phyloP scores from a whole-genome alignment of 1,140 invertebrate species.

The Aradophagus sp. region DNA sequence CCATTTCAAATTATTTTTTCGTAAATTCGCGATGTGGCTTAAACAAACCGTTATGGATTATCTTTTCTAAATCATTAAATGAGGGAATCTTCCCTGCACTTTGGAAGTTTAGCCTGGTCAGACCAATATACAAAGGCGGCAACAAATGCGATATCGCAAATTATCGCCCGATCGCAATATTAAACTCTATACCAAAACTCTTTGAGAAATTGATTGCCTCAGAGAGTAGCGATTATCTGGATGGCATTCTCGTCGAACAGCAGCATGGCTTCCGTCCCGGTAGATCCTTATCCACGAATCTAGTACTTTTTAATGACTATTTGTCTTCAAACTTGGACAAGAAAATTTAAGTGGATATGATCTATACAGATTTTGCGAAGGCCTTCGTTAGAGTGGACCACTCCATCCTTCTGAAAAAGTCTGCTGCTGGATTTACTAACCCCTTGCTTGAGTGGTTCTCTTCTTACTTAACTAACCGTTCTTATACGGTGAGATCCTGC shows the following conservation, averaged over 20 bases:
- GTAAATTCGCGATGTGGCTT: background rate
- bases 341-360: background rate
- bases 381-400: too few species aligned
- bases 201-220: constrained; percentile 1
- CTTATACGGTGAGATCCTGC: too few species aligned
- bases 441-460: background rate
- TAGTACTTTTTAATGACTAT: constrained; percentile 12
- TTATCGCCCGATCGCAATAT: constrained; percentile 4
- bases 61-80: constrained; percentile 4
- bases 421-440: background rate
- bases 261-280: constrained; percentile 4
- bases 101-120: background rate
- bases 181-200: constrained; percentile 5
- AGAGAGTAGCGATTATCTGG: background rate
- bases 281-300: constrained; percentile 6
- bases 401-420: background rate
- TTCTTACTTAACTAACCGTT: background rate
- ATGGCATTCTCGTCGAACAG: background rate
- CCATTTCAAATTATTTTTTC: constrained; percentile 1
- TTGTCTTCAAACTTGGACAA: constrained; percentile 1
- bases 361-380: background rate
- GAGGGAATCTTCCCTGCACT: background rate
- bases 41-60: background rate
- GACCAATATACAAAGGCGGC: constrained; percentile 1
- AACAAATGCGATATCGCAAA: background rate